These are phyloP conservation scores for Intellagama lesueurii DNA, from an alignment of 2,797 vertebrate species.

Conservation along the genomic window DNA sequence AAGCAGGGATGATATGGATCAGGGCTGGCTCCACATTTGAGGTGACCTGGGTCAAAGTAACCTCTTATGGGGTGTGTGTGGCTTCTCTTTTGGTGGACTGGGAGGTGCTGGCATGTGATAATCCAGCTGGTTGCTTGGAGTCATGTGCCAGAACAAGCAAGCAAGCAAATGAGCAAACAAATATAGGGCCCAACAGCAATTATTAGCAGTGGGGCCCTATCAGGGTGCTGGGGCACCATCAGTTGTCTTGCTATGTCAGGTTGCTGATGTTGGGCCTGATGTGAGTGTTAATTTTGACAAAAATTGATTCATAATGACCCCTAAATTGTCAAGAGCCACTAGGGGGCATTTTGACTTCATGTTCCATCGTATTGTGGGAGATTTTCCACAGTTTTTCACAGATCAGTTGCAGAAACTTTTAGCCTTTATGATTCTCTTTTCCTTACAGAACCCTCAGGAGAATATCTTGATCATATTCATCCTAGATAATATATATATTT, in stretches of 20 bases:
- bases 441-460: neutral
- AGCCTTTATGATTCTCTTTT: neutral
- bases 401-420: neutral
- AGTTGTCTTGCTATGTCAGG: neutral
- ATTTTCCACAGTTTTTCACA: constrained; percentile 12
- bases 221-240: too few species aligned
- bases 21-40: neutral
- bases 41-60: neutral
- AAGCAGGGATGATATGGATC: neutral
- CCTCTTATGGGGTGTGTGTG: neutral
- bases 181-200: neutral
- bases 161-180: too few species aligned
- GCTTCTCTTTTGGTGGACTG: too few species aligned
- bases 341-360: constrained; percentile 78
- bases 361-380: constrained; percentile 27
- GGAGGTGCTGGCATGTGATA: too few species aligned
- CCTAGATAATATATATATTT: neutral
- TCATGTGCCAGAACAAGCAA: neutral
- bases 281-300: neutral
- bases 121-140: neutral
- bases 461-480: neutral
- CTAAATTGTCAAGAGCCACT: constrained; percentile 67
- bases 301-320: constrained; percentile 8
- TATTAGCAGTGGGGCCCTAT: neutral
- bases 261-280: neutral